Conservation (phyloP, 2,113 vertebrate genomes). For the Sceloporus tristichus region DNA sequence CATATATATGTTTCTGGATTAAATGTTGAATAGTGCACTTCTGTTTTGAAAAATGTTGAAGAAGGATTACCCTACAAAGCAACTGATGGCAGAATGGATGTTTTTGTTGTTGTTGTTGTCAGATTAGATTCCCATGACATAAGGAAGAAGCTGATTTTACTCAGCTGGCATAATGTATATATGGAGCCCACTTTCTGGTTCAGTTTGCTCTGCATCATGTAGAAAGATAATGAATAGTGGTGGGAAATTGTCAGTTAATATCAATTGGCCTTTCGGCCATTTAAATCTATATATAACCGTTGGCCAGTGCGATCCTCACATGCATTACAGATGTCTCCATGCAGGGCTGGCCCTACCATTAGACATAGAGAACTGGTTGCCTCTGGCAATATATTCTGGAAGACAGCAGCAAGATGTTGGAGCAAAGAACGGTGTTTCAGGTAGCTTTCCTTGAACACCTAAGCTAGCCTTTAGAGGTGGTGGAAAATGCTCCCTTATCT, state of each 20-base stretch:
- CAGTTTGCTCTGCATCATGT: slow-evolving; percentile 32
- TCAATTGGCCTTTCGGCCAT: background rate
- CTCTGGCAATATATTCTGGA: too few relatives aligned
- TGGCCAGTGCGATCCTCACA: too few relatives aligned
- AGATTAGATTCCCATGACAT: slow-evolving; percentile 24
- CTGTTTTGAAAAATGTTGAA: background rate
- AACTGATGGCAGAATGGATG: slow-evolving; percentile 12
- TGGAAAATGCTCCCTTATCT: background rate
- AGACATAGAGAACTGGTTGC: too few relatives aligned
- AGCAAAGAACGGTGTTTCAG: background rate
- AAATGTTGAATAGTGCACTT: background rate
- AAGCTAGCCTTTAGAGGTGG: background rate
- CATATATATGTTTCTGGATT: background rate
- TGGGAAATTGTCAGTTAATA: background rate
- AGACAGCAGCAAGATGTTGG: background rate
- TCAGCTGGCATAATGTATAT: background rate
- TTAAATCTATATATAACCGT: background rate
- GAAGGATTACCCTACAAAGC: background rate
- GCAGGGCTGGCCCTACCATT: too few relatives aligned
- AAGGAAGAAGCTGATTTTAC: slow-evolving; percentile 30
- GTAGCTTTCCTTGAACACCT: background rate
- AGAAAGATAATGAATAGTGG: background rate
- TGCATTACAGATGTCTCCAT: too few relatives aligned
- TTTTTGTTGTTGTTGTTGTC: slow-evolving; percentile 21
- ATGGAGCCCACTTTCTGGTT: background rate